Evolutionary conservation across 2,888 invertebrate genomes (phyloP).

Genomic region (Nephrotoma appendiculata): DNA sequence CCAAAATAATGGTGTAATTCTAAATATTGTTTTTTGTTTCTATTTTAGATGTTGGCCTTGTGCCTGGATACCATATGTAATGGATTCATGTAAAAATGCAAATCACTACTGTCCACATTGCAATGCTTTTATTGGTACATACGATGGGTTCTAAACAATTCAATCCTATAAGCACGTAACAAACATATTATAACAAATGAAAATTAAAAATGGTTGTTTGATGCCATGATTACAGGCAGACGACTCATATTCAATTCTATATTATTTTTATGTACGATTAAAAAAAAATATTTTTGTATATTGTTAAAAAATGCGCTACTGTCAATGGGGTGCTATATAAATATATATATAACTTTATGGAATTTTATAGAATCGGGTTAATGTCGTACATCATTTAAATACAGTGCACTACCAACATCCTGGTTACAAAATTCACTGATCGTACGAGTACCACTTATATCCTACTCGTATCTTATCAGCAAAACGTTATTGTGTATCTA

Average conservation of each 20-base stretch:
- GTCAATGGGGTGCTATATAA: too few species aligned
- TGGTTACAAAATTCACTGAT: too few species aligned
- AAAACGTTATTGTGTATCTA: neutral
- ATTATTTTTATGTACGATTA: neutral
- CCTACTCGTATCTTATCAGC: neutral
- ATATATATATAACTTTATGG: too few species aligned
- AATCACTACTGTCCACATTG: slow-evolving; percentile 37
- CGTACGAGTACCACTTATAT: neutral
- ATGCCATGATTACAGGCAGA: neutral
- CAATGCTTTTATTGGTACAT: slow-evolving; percentile 31
- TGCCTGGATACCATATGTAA: slow-evolving; percentile 34
- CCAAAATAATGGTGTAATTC: neutral
- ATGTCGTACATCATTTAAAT: too few species aligned
- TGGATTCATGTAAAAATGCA: slow-evolving; percentile 30
- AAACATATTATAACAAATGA: neutral
- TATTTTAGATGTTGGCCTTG: slow-evolving; percentile 31
- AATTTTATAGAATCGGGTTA: too few species aligned
- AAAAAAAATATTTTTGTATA: neutral
- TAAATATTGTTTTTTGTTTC: too few species aligned
- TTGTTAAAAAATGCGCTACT: neutral
- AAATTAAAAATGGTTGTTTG: neutral
- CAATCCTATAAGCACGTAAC: neutral
- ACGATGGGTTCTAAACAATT: slow-evolving; percentile 8
- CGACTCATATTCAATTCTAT: neutral
- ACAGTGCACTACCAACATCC: too few species aligned